Evolutionary conservation across 2,113 vertebrate species (phyloP).

Genomic region (Phylloscopus trochiloides): DNA sequence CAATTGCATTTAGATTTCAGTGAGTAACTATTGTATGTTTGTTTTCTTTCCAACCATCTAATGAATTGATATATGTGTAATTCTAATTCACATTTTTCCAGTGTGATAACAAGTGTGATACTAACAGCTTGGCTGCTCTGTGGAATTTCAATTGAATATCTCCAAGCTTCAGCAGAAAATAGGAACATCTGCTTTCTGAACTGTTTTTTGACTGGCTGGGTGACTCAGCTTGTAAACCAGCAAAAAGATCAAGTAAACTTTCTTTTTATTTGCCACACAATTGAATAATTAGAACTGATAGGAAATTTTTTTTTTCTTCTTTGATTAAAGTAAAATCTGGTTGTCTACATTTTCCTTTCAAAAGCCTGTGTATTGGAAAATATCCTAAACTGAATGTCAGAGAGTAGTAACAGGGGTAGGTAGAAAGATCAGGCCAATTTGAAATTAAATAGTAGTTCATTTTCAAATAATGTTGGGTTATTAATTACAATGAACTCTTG

Average conservation of each 20-base stretch:
- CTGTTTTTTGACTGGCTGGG: neutral
- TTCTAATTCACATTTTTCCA: constrained; percentile 36
- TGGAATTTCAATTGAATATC: constrained; percentile 25
- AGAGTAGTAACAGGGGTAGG: neutral
- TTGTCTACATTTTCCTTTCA: neutral
- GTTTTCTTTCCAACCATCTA: constrained; percentile 6
- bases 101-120: neutral
- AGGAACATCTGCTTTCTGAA: neutral
- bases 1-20: constrained; percentile 7
- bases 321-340: neutral
- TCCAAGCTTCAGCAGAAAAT: neutral
- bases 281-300: neutral
- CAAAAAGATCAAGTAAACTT: constrained; percentile 10
- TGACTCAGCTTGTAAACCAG: neutral
- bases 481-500: neutral
- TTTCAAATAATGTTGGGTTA: neutral
- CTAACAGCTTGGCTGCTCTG: neutral
- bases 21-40: constrained; percentile 3
- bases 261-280: neutral
- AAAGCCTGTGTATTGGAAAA: neutral
- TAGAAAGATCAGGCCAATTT: neutral
- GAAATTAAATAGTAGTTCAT: neutral
- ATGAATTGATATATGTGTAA: constrained; percentile 28
- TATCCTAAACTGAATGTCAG: neutral
- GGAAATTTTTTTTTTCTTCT: neutral